phyloP scores from a whole-genome alignment of 2,797 vertebrate species.

The Ctenopoma multispine region DNA sequence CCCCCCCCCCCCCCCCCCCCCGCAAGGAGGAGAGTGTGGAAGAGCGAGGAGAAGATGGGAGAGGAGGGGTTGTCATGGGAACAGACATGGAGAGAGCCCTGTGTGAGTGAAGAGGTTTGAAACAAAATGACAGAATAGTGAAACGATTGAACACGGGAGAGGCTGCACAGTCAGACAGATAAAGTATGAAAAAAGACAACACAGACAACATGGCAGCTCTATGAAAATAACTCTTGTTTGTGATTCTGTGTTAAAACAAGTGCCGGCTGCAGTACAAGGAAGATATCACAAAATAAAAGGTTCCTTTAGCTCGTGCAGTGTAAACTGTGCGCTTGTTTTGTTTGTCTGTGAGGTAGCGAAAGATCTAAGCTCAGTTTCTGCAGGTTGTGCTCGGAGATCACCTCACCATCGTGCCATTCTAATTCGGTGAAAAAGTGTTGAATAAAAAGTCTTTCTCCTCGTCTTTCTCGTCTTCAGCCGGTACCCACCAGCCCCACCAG shows the following conservation, averaged over 20 bases:
- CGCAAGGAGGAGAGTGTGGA: background rate
- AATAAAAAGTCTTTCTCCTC: conserved; percentile 3
- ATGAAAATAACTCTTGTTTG: conserved; percentile 52
- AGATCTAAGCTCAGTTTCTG: conserved; percentile 26
- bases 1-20: too few relatives aligned
- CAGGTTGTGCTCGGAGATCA: conserved; percentile 30
- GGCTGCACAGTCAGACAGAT: conserved; percentile 46
- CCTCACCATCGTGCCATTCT: conserved; percentile 9
- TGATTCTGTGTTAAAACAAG: conserved; percentile 47
- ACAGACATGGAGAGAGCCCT: conserved; percentile 76
- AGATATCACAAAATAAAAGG: conserved; percentile 41
- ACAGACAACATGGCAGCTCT: conserved; percentile 34
- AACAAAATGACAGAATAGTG: conserved; percentile 74
- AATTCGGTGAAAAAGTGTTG: background rate
- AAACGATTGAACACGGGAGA: conserved; percentile 61
- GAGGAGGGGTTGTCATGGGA: conserved; percentile 80
- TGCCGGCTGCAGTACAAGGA: conserved; percentile 12
- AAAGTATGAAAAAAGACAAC: conserved; percentile 25
- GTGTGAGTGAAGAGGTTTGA: conserved; percentile 70
- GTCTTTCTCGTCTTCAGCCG: conserved; percentile 77
- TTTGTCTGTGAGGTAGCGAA: conserved; percentile 25
- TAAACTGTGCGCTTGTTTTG: conserved; percentile 44
- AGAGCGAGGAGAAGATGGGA: conserved; percentile 39
- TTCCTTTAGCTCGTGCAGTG: background rate
- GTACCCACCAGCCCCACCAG: conserved; percentile 86